Percentiles rank a stretch among this genome's conserved stretches.
phyloP scores from a whole-genome alignment of 2,113 vertebrate genomes.

The Orcinus orca region DNA sequence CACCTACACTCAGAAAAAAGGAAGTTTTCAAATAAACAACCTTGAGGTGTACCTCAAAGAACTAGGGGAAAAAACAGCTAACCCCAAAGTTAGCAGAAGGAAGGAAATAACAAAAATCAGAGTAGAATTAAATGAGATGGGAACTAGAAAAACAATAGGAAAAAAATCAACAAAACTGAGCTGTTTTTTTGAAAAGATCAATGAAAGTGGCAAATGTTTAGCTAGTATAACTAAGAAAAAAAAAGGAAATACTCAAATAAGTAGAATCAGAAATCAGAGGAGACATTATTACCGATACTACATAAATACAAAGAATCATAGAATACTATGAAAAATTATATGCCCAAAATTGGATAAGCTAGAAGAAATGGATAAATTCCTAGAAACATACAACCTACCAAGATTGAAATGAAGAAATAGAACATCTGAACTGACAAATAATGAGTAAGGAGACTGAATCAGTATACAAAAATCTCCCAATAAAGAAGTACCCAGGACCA shows the following conservation, averaged over 20 bases:
- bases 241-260: neutral
- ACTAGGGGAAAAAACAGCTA: neutral
- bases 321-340: neutral
- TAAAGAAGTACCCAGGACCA: no score
- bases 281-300: neutral
- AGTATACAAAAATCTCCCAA: no score
- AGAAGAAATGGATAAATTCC: no score
- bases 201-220: neutral
- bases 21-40: neutral
- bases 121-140: neutral
- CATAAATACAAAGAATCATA: neutral
- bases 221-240: neutral
- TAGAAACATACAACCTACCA: no score
- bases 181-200: neutral
- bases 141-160: neutral
- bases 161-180: neutral
- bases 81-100: neutral
- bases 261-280: neutral
- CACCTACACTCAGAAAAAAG: neutral
- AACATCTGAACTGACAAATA: no score
- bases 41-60: neutral
- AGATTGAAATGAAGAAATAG: no score
- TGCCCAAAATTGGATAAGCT: neutral
- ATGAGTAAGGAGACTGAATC: no score
- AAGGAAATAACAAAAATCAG: neutral